Percentiles rank a stretch among this genome's conserved stretches.
Evolutionary conservation across 2,113 vertebrate genomes (phyloP).

Genomic region (Cranoglanis bouderius): DNA sequence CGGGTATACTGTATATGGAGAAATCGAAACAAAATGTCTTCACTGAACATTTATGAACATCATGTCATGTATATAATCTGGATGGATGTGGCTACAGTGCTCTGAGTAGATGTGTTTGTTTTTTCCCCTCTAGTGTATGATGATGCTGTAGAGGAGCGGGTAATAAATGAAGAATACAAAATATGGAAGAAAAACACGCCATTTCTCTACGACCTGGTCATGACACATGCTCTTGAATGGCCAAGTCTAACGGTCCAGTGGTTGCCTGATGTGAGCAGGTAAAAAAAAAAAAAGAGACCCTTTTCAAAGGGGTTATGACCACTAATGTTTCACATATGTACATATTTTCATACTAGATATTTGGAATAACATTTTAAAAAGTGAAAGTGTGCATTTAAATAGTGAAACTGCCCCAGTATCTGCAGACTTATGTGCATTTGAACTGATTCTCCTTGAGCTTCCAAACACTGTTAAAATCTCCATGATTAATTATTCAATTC

Average conservation of each 20-base stretch:
- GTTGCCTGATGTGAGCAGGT: constrained; percentile 91
- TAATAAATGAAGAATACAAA: constrained; percentile 93
- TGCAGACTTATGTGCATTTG: not conserved
- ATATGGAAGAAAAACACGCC: constrained; percentile 96
- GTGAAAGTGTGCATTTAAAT: not conserved
- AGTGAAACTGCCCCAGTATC: not conserved
- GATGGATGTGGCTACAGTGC: not conserved
- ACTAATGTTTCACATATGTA: not conserved
- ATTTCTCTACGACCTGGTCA: constrained; percentile 88
- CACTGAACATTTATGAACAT: not conserved
- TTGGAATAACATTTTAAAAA: not conserved
- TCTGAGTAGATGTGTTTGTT: not conserved
- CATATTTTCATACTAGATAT: not conserved
- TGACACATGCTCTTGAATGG: constrained; percentile 92
- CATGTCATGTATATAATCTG: not conserved
- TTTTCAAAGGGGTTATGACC: not conserved
- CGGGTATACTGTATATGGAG: not conserved
- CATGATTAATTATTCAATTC: no score
- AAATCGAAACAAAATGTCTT: not conserved
- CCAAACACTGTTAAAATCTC: not conserved
- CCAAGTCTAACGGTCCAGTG: constrained; percentile 93
- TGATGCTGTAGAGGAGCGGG: constrained; percentile 88
- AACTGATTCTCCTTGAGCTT: not conserved
- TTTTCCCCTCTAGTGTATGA: constrained; percentile 77
- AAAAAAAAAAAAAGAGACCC: constrained; percentile 41